Evolutionary conservation across 2,888 invertebrate genomes (phyloP).

Genomic region (Lasioglossum morio): DNA sequence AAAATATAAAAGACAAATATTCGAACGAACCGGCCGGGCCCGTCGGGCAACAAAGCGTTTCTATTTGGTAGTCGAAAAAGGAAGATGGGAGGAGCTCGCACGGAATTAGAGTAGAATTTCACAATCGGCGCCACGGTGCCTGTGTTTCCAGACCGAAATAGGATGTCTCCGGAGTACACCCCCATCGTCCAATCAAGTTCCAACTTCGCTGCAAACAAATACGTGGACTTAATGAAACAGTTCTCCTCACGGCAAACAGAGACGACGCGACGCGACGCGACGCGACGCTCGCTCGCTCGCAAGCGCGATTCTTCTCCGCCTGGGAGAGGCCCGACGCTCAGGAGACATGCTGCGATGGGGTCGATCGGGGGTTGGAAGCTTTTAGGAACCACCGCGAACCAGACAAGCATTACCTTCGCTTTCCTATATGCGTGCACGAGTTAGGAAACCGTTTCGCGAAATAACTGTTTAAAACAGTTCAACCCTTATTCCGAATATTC

Average conservation of each 20-base stretch:
- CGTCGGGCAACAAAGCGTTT: background rate
- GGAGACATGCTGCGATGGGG: slow-evolving; percentile 19
- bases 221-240: slow-evolving; percentile 39
- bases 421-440: background rate
- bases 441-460: background rate
- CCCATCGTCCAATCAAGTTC: slow-evolving; percentile 22
- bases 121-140: background rate
- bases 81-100: background rate
- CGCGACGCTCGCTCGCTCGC: background rate
- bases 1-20: background rate
- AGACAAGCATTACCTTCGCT: slow-evolving; percentile 19
- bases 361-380: slow-evolving; percentile 49
- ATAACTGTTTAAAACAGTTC: background rate
- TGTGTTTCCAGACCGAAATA: slow-evolving; percentile 11
- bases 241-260: background rate
- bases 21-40: background rate
- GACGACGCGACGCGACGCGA: background rate
- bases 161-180: slow-evolving; percentile 17
- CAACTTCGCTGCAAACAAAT: slow-evolving; percentile 5
- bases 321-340: slow-evolving; percentile 18
- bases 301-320: slow-evolving; percentile 17
- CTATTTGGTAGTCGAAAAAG: slow-evolving; percentile 7
- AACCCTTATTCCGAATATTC: background rate
- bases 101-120: slow-evolving; percentile 7
- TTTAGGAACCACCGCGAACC: slow-evolving; percentile 52